phyloP scores from a whole-genome alignment of 37 sponge, comb jelly and placozoan species.

The Cladorhizidae sp. region DNA sequence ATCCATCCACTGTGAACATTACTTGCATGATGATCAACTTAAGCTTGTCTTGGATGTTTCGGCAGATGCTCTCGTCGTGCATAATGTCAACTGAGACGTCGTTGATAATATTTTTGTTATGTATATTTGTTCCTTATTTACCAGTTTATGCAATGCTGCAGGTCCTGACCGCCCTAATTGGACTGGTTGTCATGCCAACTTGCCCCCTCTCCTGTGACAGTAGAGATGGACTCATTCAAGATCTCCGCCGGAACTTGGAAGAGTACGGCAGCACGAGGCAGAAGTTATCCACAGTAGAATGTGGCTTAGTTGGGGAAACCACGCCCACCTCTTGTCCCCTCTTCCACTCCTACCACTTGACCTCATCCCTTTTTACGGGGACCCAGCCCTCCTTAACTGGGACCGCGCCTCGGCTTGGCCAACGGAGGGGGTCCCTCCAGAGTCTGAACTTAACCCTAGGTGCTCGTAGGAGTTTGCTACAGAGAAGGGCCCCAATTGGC shows the following conservation, averaged over 20 bases:
- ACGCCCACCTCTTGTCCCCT: background rate
- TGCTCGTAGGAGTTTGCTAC: background rate
- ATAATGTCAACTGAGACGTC: too few species aligned
- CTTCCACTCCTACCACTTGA: background rate
- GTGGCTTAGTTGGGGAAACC: background rate
- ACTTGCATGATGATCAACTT: too few species aligned
- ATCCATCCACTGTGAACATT: too few species aligned
- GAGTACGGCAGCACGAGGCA: background rate
- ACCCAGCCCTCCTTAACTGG: background rate
- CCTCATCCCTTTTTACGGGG: background rate
- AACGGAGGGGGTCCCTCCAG: background rate
- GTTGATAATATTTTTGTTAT: too few species aligned
- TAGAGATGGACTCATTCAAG: background rate
- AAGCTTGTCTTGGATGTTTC: too few species aligned
- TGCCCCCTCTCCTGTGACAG: slow-evolving; percentile 2
- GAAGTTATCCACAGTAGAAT: too few species aligned
- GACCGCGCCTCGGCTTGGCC: background rate
- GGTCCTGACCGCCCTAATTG: background rate
- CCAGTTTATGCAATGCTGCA: too few species aligned
- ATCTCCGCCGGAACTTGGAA: background rate
- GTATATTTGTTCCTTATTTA: too few species aligned
- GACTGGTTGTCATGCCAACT: background rate
- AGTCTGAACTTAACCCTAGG: background rate
- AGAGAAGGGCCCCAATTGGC: background rate
- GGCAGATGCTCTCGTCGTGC: too few species aligned